Base-by-base conservation (phyloP, 2,113 vertebrate species). In the Perca fluviatilis region DNA sequence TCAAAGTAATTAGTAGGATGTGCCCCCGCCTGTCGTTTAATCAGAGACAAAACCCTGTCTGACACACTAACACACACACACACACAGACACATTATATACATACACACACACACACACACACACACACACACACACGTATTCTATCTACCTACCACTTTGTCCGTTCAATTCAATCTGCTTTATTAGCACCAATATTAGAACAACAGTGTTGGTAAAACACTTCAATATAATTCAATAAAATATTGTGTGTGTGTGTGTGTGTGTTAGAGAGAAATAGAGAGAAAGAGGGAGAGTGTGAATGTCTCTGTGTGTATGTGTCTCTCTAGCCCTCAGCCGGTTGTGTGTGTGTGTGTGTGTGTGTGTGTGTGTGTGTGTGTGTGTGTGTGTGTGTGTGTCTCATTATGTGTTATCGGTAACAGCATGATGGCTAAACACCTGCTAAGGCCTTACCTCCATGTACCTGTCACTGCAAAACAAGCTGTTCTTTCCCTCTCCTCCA, bases 401-500 rank as follows among this genome's bases (percentile, higher is more conserved):
- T 85, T 83, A 80, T 5, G 4, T 30, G 63, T 30, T 60, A 71
- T 64, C 25, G 3, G 46, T 78, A 87, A 69, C 79, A 85, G 69
- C 82, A 85, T 80, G 63, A 79, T 90, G 77, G 74, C 68, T 63
- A 81, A 86, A 88, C 88, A 87, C 80, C 83, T 89, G 77, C 83
- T 80, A 78, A 80, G 83, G 77, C 74, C 85, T 88, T 86, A 88
- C 80, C 88, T 86, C 77, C 69, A 63, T 90, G 88, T 88, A 88
- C 80, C 73, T 88, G 85, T 83, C 84, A 86, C 72, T 80, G 65
- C 63, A 61, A 71, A 88, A 88, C 86, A 88, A 86, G 82, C 51
- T 84, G 82, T 76, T 82, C 78, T 67, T 43, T 43, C 40, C 27
- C 72, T 56, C 56, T 56, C 33, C 19, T 64, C 50, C 57, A 43